Base-by-base conservation (phyloP, 1,140 invertebrate species). In the Radopholus similis region DNA sequence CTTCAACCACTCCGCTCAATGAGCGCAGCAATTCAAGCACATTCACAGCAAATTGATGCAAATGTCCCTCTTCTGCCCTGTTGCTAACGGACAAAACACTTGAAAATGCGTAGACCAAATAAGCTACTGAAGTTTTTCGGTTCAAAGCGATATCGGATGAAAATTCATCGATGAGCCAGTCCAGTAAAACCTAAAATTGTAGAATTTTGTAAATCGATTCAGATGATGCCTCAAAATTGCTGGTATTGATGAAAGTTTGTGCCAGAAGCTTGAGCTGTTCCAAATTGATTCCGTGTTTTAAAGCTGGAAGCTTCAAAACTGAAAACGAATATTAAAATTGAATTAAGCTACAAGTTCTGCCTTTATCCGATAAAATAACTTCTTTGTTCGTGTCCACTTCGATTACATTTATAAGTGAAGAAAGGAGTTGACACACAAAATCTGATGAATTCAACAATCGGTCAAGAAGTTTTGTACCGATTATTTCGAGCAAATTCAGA, bases 161-260 rank as follows among this genome's bases (percentile, higher is more conserved):
- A 62, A 62, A 32, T 62, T 62, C n/a, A 21, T 49, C 49, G 18
- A 62, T 40, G 23, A 35, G 47, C 42, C 42, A 21, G 18, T 47
- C 21, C 32, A 51, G 47, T 21, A 62, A 26, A 23, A 26, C 40
- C 59, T 62, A 8, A 23, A 62, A 60, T 18, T 21, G 18, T n/a
- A 18, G 11, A 42, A 34, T 26, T 28, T 15, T 21, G 8, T 15
- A 57, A 57, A 57, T 57, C 34, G 15, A 32, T 13, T n/a, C 26
- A 28, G 34, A 60, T 47, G 18, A 23, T 42, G 47, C 59, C 59
- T 62, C 59, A 21, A 30, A 62, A 62, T 26, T 47, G 21, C n/a
- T 21, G 11, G 49, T 47, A 21, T 21, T 15, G 34, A 49, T 15
- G 5, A 62, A 2, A 4, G 47, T 21, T 2, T 35, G 21, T 21